A percentile compares a stretch with the other conserved stretches of the same genome.
Conservation (phyloP, 64 coral and sea anemone genomes). For the Platygyra sinensis region DNA sequence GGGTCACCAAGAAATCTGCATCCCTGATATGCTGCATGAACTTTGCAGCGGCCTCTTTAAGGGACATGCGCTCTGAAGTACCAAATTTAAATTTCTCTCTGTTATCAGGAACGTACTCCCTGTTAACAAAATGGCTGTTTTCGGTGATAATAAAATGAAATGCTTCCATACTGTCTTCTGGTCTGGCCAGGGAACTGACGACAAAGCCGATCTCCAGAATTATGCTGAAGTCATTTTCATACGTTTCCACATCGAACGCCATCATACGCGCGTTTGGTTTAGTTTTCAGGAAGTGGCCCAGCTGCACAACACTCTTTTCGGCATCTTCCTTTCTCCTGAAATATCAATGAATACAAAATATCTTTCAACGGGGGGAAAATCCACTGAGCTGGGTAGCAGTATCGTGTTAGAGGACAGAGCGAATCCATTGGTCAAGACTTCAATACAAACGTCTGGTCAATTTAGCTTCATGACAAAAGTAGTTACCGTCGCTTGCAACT, state of each 20-base stretch:
- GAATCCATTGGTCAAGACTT: too few species aligned
- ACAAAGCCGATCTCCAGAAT: constrained; percentile 70
- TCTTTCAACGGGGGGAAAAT: too few species aligned
- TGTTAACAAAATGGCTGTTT: constrained; percentile 61
- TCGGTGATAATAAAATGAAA: constrained; percentile 65
- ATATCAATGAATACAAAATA: not conserved
- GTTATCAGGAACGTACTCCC: constrained; percentile 61
- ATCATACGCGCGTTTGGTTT: constrained; percentile 1
- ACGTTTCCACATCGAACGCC: constrained; percentile 51
- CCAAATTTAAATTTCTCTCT: constrained; percentile 59
- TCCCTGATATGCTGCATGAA: constrained; percentile 6
- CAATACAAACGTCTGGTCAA: too few species aligned
- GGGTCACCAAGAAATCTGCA: constrained; percentile 46
- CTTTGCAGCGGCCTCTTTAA: constrained; percentile 39
- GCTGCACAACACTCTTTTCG: not conserved
- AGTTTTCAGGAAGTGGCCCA: not conserved
- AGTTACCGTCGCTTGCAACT: too few species aligned
- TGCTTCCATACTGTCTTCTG: not conserved
- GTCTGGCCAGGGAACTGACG: not conserved
- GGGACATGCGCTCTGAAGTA: constrained; percentile 49
- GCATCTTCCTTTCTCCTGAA: constrained; percentile 25
- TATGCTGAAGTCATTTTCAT: constrained; percentile 49
- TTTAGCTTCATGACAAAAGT: too few species aligned
- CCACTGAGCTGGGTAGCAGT: too few species aligned
- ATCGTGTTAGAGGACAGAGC: too few species aligned